Conservation (phyloP, 2,113 vertebrate genomes). For the Ramphastos sulfuratus region DNA sequence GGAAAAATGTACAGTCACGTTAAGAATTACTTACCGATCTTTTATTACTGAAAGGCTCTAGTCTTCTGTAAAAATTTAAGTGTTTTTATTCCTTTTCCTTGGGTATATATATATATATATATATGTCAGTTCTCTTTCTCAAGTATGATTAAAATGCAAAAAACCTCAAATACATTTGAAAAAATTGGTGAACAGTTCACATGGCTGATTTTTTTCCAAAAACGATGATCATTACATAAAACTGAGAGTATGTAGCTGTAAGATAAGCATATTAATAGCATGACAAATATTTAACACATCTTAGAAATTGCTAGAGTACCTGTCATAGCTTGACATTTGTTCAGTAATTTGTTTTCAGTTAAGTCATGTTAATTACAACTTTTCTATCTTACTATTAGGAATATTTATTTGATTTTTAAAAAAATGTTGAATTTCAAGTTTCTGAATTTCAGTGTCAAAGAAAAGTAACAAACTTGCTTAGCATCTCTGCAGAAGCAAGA, state of each 20-base stretch:
- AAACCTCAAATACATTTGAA: background rate
- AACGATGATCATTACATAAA: background rate
- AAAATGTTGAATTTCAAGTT: background rate
- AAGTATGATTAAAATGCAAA: background rate
- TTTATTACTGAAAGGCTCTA: background rate
- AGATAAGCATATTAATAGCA: background rate
- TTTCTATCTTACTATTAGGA: background rate
- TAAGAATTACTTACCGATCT: background rate
- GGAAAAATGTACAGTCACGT: background rate
- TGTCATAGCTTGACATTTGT: background rate
- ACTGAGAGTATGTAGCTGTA: background rate
- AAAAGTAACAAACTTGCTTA: background rate
- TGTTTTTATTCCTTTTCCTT: background rate
- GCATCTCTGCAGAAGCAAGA: background rate
- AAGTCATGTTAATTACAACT: background rate
- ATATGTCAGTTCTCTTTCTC: background rate
- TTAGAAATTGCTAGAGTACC: background rate
- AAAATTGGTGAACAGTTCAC: background rate
- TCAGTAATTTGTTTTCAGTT: background rate
- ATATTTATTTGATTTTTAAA: background rate
- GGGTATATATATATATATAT: background rate
- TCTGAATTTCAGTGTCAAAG: too few relatives aligned
- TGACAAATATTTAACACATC: background rate
- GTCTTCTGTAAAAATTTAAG: background rate
- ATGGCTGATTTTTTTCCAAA: background rate